Base-by-base conservation (phyloP, 2,888 invertebrate species). In the Trypoxylon attenuatum region DNA sequence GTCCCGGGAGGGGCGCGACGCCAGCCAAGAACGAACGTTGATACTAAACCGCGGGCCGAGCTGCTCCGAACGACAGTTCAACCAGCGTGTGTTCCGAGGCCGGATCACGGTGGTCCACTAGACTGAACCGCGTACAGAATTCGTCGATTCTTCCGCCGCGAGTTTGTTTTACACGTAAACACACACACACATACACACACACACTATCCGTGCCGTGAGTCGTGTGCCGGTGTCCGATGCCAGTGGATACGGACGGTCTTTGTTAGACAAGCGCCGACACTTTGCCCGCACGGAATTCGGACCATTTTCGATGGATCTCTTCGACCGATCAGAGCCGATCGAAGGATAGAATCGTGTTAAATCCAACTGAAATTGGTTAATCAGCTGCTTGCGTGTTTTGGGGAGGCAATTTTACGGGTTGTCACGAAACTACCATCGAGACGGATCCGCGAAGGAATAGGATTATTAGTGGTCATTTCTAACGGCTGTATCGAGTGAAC, bases 41-140 rank as follows among this genome's bases (percentile, higher is more conserved):
- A 80, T 82, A 80, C 79, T 80, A 81, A 82, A 83, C 80, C 80
- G 82, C 77, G 79, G 73, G 71, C 73, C 76, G 74, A 79, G 78
- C 76, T 73, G 78, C 82, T 82, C 68, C 68, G 78, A 76, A 79
- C 81, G 82, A 82, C 83, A 83, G 82, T 83, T 79, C 78, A 75
- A 79, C 79, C 73, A 78, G 77, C 77, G 81, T 78, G 80, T 78
- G 80, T 83, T 82, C 76, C 80, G 79, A 78, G 79, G 74, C 72
- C 74, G 80, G 80, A 81, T 78, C 79, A 73, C 78, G 76, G 73
- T 76, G 70, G 76, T 65, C 70, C 65, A 69, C 50, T 51, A 51
- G 68, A 53, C 33, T 57, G 62, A 55, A 51, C 58, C 64, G 64
- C 61, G 65, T 59, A 46, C 58, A 46, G 25, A 63, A 59, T 61